Conservation (phyloP, 1,140 invertebrate species). For the Thrips palmi region DNA sequence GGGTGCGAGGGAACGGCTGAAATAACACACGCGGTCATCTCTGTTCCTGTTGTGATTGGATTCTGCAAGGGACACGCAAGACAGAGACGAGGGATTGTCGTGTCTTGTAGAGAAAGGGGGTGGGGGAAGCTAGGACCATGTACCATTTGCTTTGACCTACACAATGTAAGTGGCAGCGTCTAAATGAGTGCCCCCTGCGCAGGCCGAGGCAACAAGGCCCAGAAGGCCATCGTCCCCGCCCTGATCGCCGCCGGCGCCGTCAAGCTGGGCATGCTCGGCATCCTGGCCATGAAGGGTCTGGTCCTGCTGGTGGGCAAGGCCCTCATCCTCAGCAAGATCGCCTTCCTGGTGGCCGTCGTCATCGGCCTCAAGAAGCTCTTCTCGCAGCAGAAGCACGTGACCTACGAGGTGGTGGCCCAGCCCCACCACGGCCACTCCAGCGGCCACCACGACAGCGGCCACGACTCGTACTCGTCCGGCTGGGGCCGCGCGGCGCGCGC, state of each 20-base stretch:
- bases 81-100: neutral
- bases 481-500: conserved; percentile 37
- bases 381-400: conserved; percentile 50
- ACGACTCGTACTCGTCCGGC: conserved; percentile 22
- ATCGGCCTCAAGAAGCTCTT: conserved; percentile 68
- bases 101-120: neutral
- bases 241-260: conserved; percentile 53
- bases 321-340: conserved; percentile 61
- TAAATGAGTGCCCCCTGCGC: conserved; percentile 23
- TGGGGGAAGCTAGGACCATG: neutral
- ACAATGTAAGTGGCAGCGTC: too few relatives aligned
- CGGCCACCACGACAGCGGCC: conserved; percentile 30
- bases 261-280: conserved; percentile 60
- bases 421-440: conserved; percentile 35
- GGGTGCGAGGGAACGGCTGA: too few relatives aligned
- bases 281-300: conserved; percentile 57
- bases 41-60: too few relatives aligned
- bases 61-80: too few relatives aligned
- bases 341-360: conserved; percentile 52
- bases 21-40: too few relatives aligned
- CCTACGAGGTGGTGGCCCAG: conserved; percentile 51
- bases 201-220: conserved; percentile 48
- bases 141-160: neutral
- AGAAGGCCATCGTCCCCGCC: conserved; percentile 50
- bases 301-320: conserved; percentile 68